Evolutionary conservation across 2,888 invertebrate genomes (phyloP).

Genomic region (Standfussiana lucernea): DNA sequence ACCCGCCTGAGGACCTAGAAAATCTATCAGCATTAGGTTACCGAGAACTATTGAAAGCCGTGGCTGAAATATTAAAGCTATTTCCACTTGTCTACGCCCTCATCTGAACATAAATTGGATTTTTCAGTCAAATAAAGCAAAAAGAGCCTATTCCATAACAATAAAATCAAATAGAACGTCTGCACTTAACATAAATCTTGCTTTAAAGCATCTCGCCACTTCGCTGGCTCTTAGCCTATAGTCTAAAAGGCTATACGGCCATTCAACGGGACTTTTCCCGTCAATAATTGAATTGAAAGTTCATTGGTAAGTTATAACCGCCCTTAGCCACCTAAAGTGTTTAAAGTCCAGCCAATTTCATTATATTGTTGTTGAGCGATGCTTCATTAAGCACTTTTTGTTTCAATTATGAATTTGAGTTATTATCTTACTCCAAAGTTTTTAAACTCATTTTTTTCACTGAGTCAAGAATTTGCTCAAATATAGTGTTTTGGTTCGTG

Average conservation of each 20-base stretch:
- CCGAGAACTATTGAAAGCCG: not conserved
- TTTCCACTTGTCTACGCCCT: not conserved
- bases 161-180: slow-evolving; percentile 32
- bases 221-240: slow-evolving; percentile 22
- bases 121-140: not conserved
- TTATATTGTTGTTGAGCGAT: slow-evolving; percentile 42
- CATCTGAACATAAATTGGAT: not conserved
- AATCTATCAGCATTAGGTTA: not conserved
- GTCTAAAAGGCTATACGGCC: slow-evolving; percentile 29
- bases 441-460: not conserved
- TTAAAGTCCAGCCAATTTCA: slow-evolving; percentile 51
- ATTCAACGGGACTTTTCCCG: slow-evolving; percentile 40
- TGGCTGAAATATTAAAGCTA: not conserved
- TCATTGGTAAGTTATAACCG: slow-evolving; percentile 43
- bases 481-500: not conserved
- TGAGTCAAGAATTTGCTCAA: not conserved
- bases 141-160: slow-evolving; percentile 1
- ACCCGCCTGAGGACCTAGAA: not conserved
- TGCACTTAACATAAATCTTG: slow-evolving; percentile 39
- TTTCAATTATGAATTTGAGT: slow-evolving; percentile 45
- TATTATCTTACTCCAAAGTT: not conserved
- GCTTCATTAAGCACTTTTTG: slow-evolving; percentile 48
- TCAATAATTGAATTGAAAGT: slow-evolving; percentile 55
- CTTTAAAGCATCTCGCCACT: slow-evolving; percentile 14
- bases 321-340: slow-evolving; percentile 34